These are phyloP conservation scores for Trachelus stipa DNA, from an alignment of 2,888 invertebrate species.

Conservation along the genomic window DNA sequence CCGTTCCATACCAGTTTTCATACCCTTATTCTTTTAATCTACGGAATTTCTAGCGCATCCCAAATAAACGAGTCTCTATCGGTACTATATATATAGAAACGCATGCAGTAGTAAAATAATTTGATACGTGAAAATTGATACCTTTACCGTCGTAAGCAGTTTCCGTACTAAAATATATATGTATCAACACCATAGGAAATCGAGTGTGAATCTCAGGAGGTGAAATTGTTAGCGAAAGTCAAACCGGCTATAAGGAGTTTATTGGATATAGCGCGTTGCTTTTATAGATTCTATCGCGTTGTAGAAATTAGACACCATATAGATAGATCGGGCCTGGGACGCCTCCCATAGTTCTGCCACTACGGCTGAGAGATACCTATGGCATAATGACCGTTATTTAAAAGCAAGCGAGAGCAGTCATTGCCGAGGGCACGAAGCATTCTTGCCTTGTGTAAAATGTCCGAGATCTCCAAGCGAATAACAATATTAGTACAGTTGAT, in stretches of 20 bases:
- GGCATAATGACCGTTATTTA: conserved; percentile 56
- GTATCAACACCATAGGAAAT: neutral
- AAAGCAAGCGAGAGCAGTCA: conserved; percentile 40
- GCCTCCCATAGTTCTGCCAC: conserved; percentile 21
- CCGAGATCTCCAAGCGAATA: conserved; percentile 34
- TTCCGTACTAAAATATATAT: neutral
- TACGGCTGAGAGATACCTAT: conserved; percentile 30
- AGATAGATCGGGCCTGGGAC: conserved; percentile 31
- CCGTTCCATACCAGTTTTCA: neutral
- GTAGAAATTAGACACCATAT: conserved; percentile 27
- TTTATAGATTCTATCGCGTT: conserved; percentile 29
- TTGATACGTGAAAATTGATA: neutral
- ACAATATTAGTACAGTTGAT: neutral
- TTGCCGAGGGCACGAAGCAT: conserved; percentile 43
- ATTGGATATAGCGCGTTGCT: conserved; percentile 23
- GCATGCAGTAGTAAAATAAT: neutral
- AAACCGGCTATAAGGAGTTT: conserved; percentile 9
- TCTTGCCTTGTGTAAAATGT: conserved; percentile 41
- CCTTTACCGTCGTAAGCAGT: neutral
- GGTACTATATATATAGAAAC: neutral
- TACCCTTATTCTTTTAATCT: neutral
- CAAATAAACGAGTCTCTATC: neutral
- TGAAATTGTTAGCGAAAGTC: neutral
- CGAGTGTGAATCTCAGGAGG: neutral
- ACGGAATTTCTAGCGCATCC: neutral